phyloP scores from a whole-genome alignment of 1,140 invertebrate genomes.

The Orussus abietinus region DNA sequence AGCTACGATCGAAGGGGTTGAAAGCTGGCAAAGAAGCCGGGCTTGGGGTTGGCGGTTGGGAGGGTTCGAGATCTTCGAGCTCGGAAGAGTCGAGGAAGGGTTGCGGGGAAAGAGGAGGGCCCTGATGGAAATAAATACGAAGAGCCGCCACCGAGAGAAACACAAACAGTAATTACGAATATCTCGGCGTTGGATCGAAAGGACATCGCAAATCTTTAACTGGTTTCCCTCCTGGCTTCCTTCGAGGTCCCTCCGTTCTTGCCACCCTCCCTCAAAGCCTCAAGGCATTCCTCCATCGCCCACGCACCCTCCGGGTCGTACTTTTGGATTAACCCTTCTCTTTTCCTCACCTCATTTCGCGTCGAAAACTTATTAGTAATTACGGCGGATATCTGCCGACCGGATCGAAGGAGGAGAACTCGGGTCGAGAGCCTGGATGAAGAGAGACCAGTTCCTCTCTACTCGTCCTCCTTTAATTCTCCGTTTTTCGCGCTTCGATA shows the following conservation, averaged over 20 bases:
- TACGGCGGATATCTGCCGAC: conserved; percentile 45
- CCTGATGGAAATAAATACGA: conserved; percentile 37
- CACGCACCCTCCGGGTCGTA: conserved; percentile 42
- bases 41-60: too few species aligned
- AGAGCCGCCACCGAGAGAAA: conserved; percentile 38
- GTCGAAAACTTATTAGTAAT: conserved; percentile 56
- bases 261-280: conserved; percentile 20
- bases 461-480: conserved; percentile 43
- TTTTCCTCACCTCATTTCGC: conserved; percentile 54
- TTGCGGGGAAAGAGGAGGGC: background rate
- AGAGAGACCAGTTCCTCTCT: too few species aligned
- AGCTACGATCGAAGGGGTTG: too few species aligned
- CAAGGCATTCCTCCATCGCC: conserved; percentile 14
- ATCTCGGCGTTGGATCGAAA: conserved; percentile 51
- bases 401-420: conserved; percentile 36
- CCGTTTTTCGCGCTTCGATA: conserved; percentile 38
- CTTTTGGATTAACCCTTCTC: conserved; percentile 52
- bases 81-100: conserved; percentile 4
- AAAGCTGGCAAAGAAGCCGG: too few species aligned
- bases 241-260: conserved; percentile 13
- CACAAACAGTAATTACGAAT: conserved; percentile 56
- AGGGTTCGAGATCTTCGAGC: conserved; percentile 34
- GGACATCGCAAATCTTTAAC: conserved; percentile 55
- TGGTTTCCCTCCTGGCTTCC: conserved; percentile 31
- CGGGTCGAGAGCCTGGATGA: conserved; percentile 3